These are phyloP conservation scores for Struthidea cinerea DNA, from an alignment of 2,113 vertebrate genomes.

Conservation along the genomic window DNA sequence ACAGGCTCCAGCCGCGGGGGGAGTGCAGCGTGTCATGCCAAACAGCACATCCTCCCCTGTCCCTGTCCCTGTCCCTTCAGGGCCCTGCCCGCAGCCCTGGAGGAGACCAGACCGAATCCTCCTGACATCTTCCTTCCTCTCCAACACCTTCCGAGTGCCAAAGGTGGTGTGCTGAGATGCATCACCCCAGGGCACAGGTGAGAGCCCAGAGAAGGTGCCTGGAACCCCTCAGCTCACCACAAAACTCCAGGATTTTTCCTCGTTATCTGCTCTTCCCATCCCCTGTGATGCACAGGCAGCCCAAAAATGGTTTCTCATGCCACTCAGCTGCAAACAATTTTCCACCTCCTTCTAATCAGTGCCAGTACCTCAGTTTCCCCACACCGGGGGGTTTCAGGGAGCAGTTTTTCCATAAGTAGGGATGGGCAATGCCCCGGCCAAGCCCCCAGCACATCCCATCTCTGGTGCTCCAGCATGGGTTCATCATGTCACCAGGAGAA, in stretches of 20 bases:
- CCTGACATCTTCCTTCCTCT: neutral
- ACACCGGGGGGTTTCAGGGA: neutral
- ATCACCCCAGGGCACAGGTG: accelerated
- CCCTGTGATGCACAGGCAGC: neutral
- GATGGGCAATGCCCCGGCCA: neutral
- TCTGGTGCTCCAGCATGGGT: neutral
- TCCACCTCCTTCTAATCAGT: neutral
- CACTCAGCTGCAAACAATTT: neutral
- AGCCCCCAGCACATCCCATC: neutral
- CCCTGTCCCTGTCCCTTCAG: neutral
- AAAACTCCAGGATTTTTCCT: neutral
- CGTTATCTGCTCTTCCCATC: accelerated
- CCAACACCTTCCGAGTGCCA: neutral
- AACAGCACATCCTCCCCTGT: neutral
- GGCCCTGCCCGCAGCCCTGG: neutral
- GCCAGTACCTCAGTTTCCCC: neutral
- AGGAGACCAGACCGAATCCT: neutral
- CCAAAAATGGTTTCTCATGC: neutral
- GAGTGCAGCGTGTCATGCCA: accelerated
- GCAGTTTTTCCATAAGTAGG: accelerated
- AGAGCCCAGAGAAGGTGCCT: neutral
- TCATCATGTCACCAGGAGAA: neutral
- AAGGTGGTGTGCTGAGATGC: accelerated
- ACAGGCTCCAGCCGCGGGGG: neutral
- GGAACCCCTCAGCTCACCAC: neutral